A percentile compares a stretch with the other conserved stretches of the same genome.
These are phyloP conservation scores for Xyliphius kryptos DNA, from an alignment of 2,113 vertebrate species.

Conservation along the genomic window DNA sequence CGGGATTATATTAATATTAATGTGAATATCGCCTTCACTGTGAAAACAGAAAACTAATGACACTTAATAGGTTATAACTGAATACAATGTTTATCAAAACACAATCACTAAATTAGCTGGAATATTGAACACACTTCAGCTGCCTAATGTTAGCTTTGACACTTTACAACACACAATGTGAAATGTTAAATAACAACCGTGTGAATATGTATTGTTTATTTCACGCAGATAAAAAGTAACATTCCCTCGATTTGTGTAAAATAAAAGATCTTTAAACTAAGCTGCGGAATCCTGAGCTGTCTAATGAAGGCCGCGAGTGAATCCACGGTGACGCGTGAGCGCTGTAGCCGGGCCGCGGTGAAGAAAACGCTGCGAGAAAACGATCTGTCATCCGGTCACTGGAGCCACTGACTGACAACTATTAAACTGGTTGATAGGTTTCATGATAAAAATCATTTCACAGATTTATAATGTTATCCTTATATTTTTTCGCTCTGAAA, in stretches of 20 bases:
- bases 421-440: background rate
- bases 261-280: background rate
- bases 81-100: background rate
- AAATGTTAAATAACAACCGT: background rate
- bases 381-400: background rate
- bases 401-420: background rate
- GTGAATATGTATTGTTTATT: background rate
- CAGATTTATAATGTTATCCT: too few species aligned
- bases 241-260: background rate
- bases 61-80: background rate
- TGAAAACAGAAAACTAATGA: background rate
- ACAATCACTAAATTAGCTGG: background rate
- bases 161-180: background rate
- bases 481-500: background rate
- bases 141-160: background rate
- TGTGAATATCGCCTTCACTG: too few species aligned
- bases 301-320: background rate
- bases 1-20: background rate
- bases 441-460: background rate
- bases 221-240: background rate
- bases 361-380: background rate
- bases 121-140: background rate
- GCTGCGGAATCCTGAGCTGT: background rate
- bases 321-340: background rate
- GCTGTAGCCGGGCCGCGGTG: background rate